Conservation (phyloP, 2,888 invertebrate species). For the Eupithecia insigniata region DNA sequence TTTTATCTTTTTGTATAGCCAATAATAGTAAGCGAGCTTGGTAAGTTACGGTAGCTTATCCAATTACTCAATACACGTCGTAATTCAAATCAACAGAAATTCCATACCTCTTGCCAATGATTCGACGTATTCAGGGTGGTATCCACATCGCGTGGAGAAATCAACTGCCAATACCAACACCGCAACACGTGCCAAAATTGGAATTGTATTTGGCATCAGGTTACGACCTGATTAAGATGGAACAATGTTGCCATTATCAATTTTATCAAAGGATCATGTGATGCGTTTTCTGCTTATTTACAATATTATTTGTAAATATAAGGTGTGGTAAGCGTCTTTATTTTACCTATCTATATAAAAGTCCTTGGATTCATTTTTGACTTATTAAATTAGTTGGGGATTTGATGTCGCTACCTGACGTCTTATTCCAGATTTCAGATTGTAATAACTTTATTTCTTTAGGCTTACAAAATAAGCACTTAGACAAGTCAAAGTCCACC, state of each 20-base stretch:
- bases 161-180: conserved; percentile 5
- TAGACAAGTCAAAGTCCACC: too few species aligned
- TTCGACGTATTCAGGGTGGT: neutral
- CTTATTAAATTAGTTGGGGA: too few species aligned
- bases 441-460: too few species aligned
- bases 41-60: neutral
- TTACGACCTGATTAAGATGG: conserved; percentile 11
- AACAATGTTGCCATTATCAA: neutral
- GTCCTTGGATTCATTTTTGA: too few species aligned
- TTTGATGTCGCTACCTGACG: too few species aligned
- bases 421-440: too few species aligned
- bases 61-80: neutral
- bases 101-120: conserved; percentile 3
- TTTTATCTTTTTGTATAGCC: neutral
- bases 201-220: conserved; percentile 14
- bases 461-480: too few species aligned
- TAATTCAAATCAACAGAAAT: conserved; percentile 8
- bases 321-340: too few species aligned
- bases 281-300: too few species aligned
- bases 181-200: conserved; percentile 7
- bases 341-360: too few species aligned
- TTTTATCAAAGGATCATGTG: neutral
- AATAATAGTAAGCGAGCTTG: neutral
- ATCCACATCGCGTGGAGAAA: neutral
- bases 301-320: too few species aligned